These are phyloP conservation scores for Psittacula echo DNA, from an alignment of 2,797 vertebrate genomes.

Conservation along the genomic window DNA sequence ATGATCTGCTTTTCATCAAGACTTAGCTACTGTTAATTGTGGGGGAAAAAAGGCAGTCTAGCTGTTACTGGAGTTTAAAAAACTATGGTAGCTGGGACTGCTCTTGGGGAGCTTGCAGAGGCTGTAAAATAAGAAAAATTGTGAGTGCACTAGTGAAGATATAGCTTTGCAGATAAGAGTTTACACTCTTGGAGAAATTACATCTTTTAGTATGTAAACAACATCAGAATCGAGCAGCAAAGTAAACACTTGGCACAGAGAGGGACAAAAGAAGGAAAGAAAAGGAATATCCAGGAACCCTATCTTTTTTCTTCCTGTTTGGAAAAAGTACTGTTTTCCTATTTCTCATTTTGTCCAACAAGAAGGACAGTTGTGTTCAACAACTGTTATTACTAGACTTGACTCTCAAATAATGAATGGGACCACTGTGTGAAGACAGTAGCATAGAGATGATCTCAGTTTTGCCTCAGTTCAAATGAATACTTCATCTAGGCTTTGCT, in stretches of 20 bases:
- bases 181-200: background rate
- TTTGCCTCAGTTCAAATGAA: background rate
- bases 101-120: background rate
- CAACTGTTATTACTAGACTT: background rate
- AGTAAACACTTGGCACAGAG: background rate
- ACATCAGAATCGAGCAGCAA: background rate
- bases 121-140: background rate
- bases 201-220: background rate
- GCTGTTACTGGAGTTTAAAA: background rate
- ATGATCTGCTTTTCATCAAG: slow-evolving; percentile 41
- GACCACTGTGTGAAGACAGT: background rate
- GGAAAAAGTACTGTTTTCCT: background rate
- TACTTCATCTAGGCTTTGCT: background rate
- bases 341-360: background rate
- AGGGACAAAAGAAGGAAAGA: background rate
- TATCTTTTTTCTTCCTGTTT: background rate
- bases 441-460: background rate
- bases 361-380: background rate
- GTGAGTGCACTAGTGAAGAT: background rate
- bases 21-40: slow-evolving; percentile 25
- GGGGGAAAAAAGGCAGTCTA: background rate
- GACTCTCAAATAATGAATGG: background rate
- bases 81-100: background rate
- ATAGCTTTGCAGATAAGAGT: background rate
- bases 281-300: background rate